Evolutionary conservation across 2,797 vertebrate species (phyloP), one percentile per base, ranked within the genome.

Genomic region (Triplophysa bombifrons): DNA sequence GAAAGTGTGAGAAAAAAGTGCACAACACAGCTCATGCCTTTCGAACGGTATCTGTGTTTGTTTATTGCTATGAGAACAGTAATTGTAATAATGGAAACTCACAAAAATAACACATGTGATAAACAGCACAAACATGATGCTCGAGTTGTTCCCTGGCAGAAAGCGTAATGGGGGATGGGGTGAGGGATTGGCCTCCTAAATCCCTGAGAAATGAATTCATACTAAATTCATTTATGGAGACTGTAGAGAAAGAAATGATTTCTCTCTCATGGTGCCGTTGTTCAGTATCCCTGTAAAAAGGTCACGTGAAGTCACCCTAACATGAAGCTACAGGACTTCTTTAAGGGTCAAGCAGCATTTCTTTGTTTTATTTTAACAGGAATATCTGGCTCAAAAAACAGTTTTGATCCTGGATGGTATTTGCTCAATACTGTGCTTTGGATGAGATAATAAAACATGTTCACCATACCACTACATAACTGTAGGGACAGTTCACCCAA

Each of bases 101-200:
- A 30, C 4, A 38, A 3, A 30, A 73, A 17, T 12, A 17, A 34
- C 38, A 56, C 48, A 34, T 65, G 30, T 80, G 60, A 56, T 16
- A 64, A 46, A 8, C 12, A 12, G 17, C 12, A 58, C 30, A 66
- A 46, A 71, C 53, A 55, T 55, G 1, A 34, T 48, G 66, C 48
- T 69, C 4, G 20, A 65, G 44, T 75, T 30, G 46, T 75, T 75
- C 50, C 20, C 25, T 46, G 3, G 19, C 61, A 68, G 58, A 3
- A 34, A 55, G 25, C 51, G 53, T 8, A 63, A 46, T 17, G 44
- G 80, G 73, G 74, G 69, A 58, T 56, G 80, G 67, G 61, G 56
- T 38, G 41, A 73, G 58, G 80, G 61, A 71, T 76, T 76, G 71
- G 46, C 72, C 66, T 30, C 66, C 58, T 48, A 71, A 81, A 81